A percentile compares a stretch with the other conserved stretches of the same genome.
Evolutionary conservation across 1,140 invertebrate species (phyloP).

Genomic region (Cyclargus thomasi): DNA sequence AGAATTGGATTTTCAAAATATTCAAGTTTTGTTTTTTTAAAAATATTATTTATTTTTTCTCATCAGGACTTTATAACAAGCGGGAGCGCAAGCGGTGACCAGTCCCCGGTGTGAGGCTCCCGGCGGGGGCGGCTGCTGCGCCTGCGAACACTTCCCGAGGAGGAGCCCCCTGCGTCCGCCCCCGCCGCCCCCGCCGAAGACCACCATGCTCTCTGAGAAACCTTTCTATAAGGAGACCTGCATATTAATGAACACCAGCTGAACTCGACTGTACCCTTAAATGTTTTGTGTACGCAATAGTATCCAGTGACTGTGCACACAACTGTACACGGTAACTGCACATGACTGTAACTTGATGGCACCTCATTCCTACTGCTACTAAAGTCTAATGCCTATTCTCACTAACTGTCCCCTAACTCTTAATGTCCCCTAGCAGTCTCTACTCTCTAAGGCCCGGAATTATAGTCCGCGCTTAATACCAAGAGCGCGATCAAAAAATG

Average conservation of each 20-base stretch:
- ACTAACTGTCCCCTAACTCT: background rate
- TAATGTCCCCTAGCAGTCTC: too few relatives aligned
- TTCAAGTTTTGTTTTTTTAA: background rate
- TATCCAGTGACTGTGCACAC: background rate
- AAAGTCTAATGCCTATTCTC: too few relatives aligned
- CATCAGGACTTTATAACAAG: slow-evolving; percentile 62
- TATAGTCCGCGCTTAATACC: too few relatives aligned
- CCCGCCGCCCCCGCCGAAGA: slow-evolving; percentile 36
- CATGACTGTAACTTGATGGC: background rate
- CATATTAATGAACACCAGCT: too few relatives aligned
- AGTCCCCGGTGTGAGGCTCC: slow-evolving; percentile 64
- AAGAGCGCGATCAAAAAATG: too few relatives aligned
- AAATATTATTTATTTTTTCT: slow-evolving; percentile 12
- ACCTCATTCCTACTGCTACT: background rate
- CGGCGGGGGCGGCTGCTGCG: slow-evolving; percentile 64
- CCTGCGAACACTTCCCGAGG: slow-evolving; percentile 63
- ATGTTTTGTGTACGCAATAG: background rate
- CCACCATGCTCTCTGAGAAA: too few relatives aligned
- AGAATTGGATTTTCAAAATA: too few relatives aligned
- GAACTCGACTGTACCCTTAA: too few relatives aligned
- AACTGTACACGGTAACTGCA: slow-evolving; percentile 4
- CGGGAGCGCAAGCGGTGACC: slow-evolving; percentile 59
- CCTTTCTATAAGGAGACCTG: too few relatives aligned
- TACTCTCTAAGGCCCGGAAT: too few relatives aligned
- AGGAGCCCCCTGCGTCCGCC: slow-evolving; percentile 48